phyloP scores from a whole-genome alignment of 2,888 invertebrate species.

The Harpalus rufipes region DNA sequence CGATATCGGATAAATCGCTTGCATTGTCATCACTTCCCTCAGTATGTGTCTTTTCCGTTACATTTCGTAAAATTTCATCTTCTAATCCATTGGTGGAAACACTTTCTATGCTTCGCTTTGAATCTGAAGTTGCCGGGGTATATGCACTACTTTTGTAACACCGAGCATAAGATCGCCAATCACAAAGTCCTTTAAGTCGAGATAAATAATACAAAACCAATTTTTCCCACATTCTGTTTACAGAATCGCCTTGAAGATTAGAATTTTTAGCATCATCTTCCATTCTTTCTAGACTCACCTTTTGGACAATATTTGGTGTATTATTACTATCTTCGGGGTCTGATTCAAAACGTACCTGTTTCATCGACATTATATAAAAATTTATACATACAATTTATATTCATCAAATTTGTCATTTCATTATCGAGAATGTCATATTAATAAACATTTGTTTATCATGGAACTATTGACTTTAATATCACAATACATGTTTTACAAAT shows the following conservation, averaged over 20 bases:
- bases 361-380: not conserved
- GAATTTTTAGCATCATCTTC: not conserved
- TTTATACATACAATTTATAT: constrained; percentile 34
- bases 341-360: constrained; percentile 24
- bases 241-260: not conserved
- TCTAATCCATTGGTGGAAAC: constrained; percentile 18
- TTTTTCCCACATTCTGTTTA: constrained; percentile 68
- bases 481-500: not conserved
- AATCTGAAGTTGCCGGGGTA: not conserved
- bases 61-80: constrained; percentile 11
- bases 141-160: not conserved
- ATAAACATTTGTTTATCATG: constrained; percentile 32
- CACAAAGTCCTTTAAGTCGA: constrained; percentile 68
- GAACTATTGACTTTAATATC: constrained; percentile 26
- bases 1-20: not conserved
- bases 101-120: constrained; percentile 16
- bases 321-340: not conserved
- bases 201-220: constrained; percentile 69
- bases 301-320: not conserved
- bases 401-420: not conserved
- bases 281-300: not conserved
- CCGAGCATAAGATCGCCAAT: constrained; percentile 38
- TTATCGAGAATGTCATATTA: constrained; percentile 22
- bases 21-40: not conserved
- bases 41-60: not conserved